Base-by-base conservation (phyloP, 2,113 vertebrate species). In the Cettia cetti region DNA sequence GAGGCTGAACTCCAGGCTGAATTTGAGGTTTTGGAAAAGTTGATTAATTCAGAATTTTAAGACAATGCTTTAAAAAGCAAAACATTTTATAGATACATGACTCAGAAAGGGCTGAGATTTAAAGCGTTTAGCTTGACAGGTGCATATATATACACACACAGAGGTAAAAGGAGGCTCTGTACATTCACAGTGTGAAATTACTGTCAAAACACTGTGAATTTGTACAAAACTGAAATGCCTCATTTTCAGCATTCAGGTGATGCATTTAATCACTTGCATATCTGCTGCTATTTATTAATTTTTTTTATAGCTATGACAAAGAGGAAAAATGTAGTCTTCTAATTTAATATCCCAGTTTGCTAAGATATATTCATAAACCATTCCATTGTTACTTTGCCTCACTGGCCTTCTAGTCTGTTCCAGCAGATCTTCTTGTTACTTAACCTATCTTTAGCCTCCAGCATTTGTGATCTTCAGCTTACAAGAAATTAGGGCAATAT, bases 401-500 rank as follows among this genome's bases (percentile, higher is more conserved):
- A 59, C 7, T 78, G 33, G 22, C 26, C 28, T 81, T 82, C 60
- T 27, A 64, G 24, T 84, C 26, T 59, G 21, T 90, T 92, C n/a
- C 2, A 7, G 50, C 42, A 88, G 56, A 64, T 15, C 24, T 72
- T 71, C 44, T 44, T 91, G 15, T 69, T 88, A 91, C 15, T 21
- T 49, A 37, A 33, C 47, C 47, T 91, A 7, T 37, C 63, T 88
- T 90, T 72, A 95, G 82, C 64, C 68, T 88, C 47, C 66, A 87
- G 82, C 82, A 79, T 49, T 50, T 6, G 2, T 2, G 11, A 50
- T 59, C 45, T 85, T 79, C 80, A 78, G 35, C 22, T 59, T 52
- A 52, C 13, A 81, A 83, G 76, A 95, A 97, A 95, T 92, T 92
- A 93, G 94, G 91, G 72, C 95, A 97, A 75, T 81, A 94, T 63